Conservation (phyloP, 2,888 invertebrate genomes). For the Zaprionus obscuricornis region DNA sequence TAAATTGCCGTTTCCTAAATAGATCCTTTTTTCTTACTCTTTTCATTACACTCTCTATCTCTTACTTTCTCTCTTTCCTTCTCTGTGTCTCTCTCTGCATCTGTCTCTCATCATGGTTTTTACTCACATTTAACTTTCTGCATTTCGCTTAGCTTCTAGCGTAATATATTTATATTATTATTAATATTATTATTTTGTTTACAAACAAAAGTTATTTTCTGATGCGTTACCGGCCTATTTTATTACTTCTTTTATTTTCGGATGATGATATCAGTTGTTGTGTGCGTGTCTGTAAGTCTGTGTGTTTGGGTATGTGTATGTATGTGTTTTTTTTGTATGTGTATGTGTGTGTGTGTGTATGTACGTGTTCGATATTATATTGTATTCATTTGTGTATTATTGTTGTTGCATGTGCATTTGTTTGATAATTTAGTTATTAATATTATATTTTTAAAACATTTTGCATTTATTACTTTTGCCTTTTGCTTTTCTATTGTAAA, state of each 20-base stretch:
- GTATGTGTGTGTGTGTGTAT: conserved; percentile 9
- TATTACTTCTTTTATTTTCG: conserved; percentile 23
- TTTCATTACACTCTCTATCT: too few relatives aligned
- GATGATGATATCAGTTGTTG: conserved; percentile 4
- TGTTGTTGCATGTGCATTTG: too few relatives aligned
- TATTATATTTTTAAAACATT: too few relatives aligned
- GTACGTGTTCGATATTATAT: too few relatives aligned
- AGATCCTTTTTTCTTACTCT: conserved; percentile 40
- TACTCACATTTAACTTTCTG: too few relatives aligned
- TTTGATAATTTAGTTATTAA: too few relatives aligned
- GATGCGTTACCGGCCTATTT: conserved; percentile 32
- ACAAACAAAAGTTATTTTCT: conserved; percentile 6
- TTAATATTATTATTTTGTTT: conserved; percentile 20
- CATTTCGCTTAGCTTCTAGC: conserved; percentile 44
- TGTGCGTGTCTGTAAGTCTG: conserved; percentile 12
- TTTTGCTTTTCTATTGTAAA: too few relatives aligned
- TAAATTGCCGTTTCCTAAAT: conserved; percentile 53
- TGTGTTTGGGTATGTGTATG: neutral
- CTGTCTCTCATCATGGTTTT: too few relatives aligned
- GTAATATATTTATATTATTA: conserved; percentile 22
- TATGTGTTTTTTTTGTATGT: conserved; percentile 2
- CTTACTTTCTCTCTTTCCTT: conserved; percentile 8
- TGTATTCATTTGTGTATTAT: too few relatives aligned
- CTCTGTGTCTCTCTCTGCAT: conserved; percentile 4
- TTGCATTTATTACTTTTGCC: too few relatives aligned